Evolutionary conservation across 2,113 vertebrate species (phyloP), one percentile per base, ranked within the genome.

Genomic region (Myotis lucifugus): DNA sequence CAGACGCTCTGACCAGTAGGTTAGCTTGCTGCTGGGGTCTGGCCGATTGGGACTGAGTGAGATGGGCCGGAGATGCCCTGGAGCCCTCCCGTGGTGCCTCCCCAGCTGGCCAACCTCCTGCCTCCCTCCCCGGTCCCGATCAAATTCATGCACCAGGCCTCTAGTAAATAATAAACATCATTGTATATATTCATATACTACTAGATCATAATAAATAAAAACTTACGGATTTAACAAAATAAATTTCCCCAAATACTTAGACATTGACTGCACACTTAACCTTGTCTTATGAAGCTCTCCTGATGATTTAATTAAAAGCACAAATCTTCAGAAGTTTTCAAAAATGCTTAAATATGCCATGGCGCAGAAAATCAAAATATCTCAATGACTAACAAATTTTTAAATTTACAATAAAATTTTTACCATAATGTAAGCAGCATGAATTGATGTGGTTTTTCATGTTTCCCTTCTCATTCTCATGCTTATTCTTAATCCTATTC

Each of bases 331-430:
- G 29, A 86, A 83, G 52, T 40, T 90, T 78, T 6, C 0, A 46
- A 87, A 93, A 92, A 94, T 83, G 54, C 11, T 82, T 88, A 77
- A 76, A 37, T 3, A 32, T 66, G n/a, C 17, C 74, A 59, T 6
- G 15, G 48, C 46, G 13, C 21, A 73, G 79, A 37, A 59, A 61
- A 27, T 61, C 2, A 92, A 52, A 85, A 42, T 72, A 72, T n/a
- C 27, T 93, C 34, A 64, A 8, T 66, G 50, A 78, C 46, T 81
- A 85, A 61, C 34, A 93, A 32, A 67, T 90, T 56, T 46, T 54
- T 79, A 67, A 18, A 89, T 21, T 92, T 77, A 90, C 2, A 95
- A 77, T 79, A 90, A 88, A 96, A 94, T 61, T 95, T 48, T 32
- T 85, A 66, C 23, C 34, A 9, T 83, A 56, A 95, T 37, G 23